Evolutionary conservation across 2,113 vertebrate genomes (phyloP).

Genomic region (Epinephelus moara): DNA sequence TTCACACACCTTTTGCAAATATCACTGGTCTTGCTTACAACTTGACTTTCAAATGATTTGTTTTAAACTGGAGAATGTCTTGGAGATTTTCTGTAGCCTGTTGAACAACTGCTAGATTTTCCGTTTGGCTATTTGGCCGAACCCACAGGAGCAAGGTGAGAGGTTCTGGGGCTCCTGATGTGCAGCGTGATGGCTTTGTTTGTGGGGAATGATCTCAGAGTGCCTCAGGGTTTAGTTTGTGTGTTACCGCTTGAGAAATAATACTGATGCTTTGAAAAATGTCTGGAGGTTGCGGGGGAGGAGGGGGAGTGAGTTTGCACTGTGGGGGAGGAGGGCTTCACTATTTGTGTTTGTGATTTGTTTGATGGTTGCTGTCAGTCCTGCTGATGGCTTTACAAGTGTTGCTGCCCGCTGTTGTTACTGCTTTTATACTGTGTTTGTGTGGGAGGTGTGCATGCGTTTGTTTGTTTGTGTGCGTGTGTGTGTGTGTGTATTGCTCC

Average conservation of each 20-base stretch:
- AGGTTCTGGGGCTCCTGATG: conserved; percentile 23
- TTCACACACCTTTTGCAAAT: not conserved
- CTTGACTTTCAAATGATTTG: not conserved
- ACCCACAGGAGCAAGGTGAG: not conserved
- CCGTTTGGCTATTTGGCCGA: conserved; percentile 11
- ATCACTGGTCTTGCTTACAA: conserved; percentile 8
- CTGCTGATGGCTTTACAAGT: conserved; percentile 44
- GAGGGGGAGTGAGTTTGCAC: conserved; percentile 11
- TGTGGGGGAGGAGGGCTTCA: conserved; percentile 43
- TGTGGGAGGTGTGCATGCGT: conserved; percentile 51
- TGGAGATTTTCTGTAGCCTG: not conserved
- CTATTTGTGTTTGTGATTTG: conserved; percentile 50
- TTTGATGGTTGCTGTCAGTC: conserved; percentile 53
- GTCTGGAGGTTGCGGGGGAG: conserved; percentile 28
- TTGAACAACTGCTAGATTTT: conserved; percentile 16
- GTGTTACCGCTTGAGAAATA: conserved; percentile 29
- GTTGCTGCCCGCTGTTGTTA: not conserved
- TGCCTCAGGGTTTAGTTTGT: conserved; percentile 20
- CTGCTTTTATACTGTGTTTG: conserved; percentile 41
- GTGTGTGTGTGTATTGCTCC: not conserved
- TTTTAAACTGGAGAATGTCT: conserved; percentile 7
- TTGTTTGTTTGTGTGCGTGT: not conserved
- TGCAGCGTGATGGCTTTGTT: conserved; percentile 38
- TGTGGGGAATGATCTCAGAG: conserved; percentile 15
- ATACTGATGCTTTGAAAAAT: conserved; percentile 21